A percentile compares a stretch with the other conserved stretches of the same genome.
phyloP scores from a whole-genome alignment of 2,888 invertebrate genomes.

The Hanleya hanleyi region DNA sequence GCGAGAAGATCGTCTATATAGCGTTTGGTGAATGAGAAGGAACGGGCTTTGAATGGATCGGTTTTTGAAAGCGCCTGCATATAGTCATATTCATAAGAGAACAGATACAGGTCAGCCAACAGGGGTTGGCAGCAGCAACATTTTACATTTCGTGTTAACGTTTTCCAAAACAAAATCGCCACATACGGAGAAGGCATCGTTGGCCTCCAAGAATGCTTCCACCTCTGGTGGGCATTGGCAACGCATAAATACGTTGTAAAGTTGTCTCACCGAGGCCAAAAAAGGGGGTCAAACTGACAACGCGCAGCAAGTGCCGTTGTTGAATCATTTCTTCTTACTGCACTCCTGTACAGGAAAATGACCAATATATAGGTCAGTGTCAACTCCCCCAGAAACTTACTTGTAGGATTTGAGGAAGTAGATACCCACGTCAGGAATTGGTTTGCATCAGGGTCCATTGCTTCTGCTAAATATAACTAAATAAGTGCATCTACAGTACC shows the following conservation, averaged over 20 bases:
- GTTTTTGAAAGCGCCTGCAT: too few relatives aligned
- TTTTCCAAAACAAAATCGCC: too few relatives aligned
- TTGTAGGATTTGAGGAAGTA: neutral
- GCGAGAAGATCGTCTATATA: too few relatives aligned
- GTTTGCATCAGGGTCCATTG: neutral
- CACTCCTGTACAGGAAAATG: neutral
- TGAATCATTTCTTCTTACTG: neutral
- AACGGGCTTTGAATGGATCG: too few relatives aligned
- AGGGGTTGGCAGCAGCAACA: too few relatives aligned
- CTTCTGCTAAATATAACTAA: neutral
- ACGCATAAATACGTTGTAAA: neutral
- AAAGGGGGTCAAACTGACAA: neutral
- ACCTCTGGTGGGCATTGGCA: neutral
- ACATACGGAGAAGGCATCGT: neutral
- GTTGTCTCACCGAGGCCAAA: neutral
- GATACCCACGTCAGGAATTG: neutral
- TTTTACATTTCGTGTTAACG: too few relatives aligned
- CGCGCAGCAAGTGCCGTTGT: neutral
- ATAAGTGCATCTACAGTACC: neutral
- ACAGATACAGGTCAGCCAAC: too few relatives aligned
- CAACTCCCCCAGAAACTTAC: neutral
- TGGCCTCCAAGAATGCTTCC: neutral
- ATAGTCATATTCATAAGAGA: too few relatives aligned
- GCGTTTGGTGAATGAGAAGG: too few relatives aligned
- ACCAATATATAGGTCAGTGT: neutral